Base-by-base conservation (phyloP, 92 coral and sea anemone species). In the Phenganax stokvisi region DNA sequence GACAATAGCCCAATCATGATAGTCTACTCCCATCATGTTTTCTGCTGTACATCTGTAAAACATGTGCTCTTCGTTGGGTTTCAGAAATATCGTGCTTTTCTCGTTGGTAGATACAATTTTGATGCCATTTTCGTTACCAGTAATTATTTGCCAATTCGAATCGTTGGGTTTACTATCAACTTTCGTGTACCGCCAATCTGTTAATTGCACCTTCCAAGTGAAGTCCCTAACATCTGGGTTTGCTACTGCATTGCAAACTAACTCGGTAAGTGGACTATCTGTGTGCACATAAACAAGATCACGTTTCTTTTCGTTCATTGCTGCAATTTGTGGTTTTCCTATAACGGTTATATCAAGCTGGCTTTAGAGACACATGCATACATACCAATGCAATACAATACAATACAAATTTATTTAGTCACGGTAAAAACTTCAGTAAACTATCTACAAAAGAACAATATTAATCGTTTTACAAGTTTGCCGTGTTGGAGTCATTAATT, bases 21-120 rank as follows among this genome's bases (percentile, higher is more conserved):
- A 0, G 61, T 68, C 83, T 12, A 20, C 56, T 66, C 87, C 87
- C 7, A 66, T 30, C 20, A 9, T 17, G 51, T 84, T 84, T n/a
- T 3, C 12, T n/a, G 83, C 87, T 25, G 71, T 84, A 51, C 87
- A 84, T 51, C 70, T 60, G 72, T 76, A 59, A 67, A 76, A 84
- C 6, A 54, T 31, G 1, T 74, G 58, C 78, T 77, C 25, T 9
- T 28, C 31, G 67, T 12, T 10, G 29, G 52, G 1, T 51, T 17
- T 4, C 51, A 77, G 60, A 20, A 77, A 68, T 6, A 84, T 56
- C 25, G 71, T 70, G 60, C 87, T 84, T 7, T 20, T 17, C n/a
- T 52, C 16, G 30, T 54, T 65, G 30, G 12, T 65, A 12, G 81
- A 60, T 30, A 6, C 10, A 12, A 79, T 64, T 16, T 30, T 6